Evolutionary conservation across 2,797 vertebrate genomes (phyloP).

Genomic region (Halcyon leucocephala): DNA sequence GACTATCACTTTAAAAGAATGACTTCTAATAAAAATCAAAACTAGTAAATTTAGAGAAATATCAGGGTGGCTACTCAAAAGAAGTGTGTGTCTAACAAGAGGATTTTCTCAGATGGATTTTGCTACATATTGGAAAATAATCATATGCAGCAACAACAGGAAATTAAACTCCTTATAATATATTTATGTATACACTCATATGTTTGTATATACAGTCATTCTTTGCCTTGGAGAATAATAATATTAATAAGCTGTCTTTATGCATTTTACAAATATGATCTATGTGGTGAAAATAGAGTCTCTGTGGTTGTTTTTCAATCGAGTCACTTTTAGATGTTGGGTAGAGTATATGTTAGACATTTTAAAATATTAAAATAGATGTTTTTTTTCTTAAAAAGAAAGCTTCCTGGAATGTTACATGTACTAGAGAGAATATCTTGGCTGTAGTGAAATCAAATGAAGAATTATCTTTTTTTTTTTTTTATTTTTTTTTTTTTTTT

Average conservation of each 20-base stretch:
- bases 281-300: neutral
- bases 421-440: neutral
- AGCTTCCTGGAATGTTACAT: neutral
- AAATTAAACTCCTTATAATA: neutral
- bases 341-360: neutral
- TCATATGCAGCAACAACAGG: neutral
- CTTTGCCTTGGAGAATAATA: neutral
- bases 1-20: neutral
- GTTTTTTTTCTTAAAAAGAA: neutral
- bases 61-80: neutral
- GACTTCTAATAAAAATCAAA: neutral
- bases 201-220: neutral
- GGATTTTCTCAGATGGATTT: neutral
- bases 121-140: neutral
- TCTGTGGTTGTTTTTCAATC: neutral
- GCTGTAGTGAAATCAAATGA: neutral
- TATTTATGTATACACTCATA: neutral
- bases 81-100: neutral
- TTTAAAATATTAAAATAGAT: neutral
- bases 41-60: neutral
- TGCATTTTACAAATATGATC: neutral
- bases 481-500: neutral
- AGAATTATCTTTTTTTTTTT: neutral
- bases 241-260: neutral
- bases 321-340: neutral